phyloP scores from a whole-genome alignment of 2,888 invertebrate genomes.

The Seira sanloemensis region DNA sequence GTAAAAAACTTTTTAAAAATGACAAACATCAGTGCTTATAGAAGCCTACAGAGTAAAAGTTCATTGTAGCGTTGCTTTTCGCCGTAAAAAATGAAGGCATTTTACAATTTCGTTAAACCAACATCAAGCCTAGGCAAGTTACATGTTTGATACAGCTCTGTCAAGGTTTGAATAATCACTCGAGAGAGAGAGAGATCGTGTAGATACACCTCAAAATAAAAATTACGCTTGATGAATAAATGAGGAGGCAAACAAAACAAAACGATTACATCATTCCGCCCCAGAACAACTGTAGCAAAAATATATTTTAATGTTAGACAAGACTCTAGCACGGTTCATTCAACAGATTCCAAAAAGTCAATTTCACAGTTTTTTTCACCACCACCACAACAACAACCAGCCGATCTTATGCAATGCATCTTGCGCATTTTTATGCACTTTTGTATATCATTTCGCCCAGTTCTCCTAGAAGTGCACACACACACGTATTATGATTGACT shows the following conservation, averaged over 20 bases:
- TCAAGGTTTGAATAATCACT: not conserved
- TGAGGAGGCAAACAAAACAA: not conserved
- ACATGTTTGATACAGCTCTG: not conserved
- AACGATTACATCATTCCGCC: not conserved
- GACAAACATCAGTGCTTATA: not conserved
- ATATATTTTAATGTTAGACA: not conserved
- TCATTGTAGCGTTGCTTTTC: not conserved
- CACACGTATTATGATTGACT: too few relatives aligned
- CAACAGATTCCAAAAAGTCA: not conserved
- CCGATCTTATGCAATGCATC: too few relatives aligned
- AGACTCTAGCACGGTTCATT: not conserved
- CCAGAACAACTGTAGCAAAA: not conserved
- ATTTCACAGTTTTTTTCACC: not conserved
- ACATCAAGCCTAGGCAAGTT: not conserved
- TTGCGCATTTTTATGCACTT: too few relatives aligned
- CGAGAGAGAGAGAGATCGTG: not conserved
- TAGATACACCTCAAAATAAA: not conserved
- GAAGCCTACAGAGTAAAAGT: not conserved
- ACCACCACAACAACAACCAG: not conserved
- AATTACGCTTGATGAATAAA: not conserved
- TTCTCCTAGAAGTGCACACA: too few relatives aligned
- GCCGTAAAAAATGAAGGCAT: not conserved
- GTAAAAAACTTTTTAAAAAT: not conserved
- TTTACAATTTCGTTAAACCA: not conserved
- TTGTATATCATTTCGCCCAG: too few relatives aligned